Evolutionary conservation across 2,888 invertebrate species (phyloP).

Genomic region (Drosophila acutilabella): DNA sequence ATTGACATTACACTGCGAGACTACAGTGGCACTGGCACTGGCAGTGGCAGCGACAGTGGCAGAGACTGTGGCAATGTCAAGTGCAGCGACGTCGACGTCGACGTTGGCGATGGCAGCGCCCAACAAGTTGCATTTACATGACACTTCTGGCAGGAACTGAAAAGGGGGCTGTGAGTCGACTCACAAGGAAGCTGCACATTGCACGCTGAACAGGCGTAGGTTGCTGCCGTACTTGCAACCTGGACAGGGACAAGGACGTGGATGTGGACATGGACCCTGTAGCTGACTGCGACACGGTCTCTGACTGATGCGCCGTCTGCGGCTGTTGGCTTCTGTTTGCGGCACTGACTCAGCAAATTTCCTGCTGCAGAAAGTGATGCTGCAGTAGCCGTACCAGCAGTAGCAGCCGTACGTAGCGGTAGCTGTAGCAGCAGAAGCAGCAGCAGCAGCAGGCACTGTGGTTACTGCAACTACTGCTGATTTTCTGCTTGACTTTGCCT

Average conservation of each 20-base stretch:
- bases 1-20: slow-evolving; percentile 70
- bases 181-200: slow-evolving; percentile 40
- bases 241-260: slow-evolving; percentile 14
- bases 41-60: slow-evolving; percentile 30
- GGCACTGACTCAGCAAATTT: slow-evolving; percentile 73
- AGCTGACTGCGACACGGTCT: slow-evolving; percentile 15
- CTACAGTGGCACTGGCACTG: slow-evolving; percentile 20
- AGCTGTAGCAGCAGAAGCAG: slow-evolving; percentile 39
- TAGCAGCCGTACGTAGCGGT: slow-evolving; percentile 29
- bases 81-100: slow-evolving; percentile 55
- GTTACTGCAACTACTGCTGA: slow-evolving; percentile 39
- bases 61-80: slow-evolving; percentile 51
- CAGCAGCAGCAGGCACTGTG: slow-evolving; percentile 18
- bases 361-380: slow-evolving; percentile 24
- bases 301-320: slow-evolving; percentile 71
- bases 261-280: slow-evolving; percentile 19
- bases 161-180: slow-evolving; percentile 26
- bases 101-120: slow-evolving; percentile 50
- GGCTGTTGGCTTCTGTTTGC: slow-evolving; percentile 77
- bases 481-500: slow-evolving; percentile 68
- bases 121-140: slow-evolving; percentile 77
- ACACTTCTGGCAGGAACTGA: slow-evolving; percentile 55
- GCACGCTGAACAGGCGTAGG: slow-evolving; percentile 44
- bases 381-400: slow-evolving; percentile 22
- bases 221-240: slow-evolving; percentile 27